phyloP scores from a whole-genome alignment of 2,797 vertebrate species.

The Vespertilio murinus region DNA sequence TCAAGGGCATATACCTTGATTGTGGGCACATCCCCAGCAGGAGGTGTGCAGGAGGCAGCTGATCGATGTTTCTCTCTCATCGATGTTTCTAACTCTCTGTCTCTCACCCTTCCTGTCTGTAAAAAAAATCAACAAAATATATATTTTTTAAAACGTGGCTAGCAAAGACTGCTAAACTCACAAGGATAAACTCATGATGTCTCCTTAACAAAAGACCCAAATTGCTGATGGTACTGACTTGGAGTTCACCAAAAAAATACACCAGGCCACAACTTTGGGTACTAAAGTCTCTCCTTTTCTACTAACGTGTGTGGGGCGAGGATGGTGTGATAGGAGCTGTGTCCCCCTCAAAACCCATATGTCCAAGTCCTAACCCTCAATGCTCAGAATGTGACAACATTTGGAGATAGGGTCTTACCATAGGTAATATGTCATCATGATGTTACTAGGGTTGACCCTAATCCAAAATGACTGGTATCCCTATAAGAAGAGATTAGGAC shows the following conservation, averaged over 20 bases:
- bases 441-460: neutral
- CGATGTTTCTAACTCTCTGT: too few species aligned
- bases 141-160: neutral
- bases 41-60: too few species aligned
- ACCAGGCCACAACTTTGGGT: accelerated
- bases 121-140: too few species aligned
- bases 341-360: too few species aligned
- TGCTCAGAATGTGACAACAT: accelerated
- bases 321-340: neutral
- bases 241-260: neutral
- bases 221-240: accelerated
- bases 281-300: neutral
- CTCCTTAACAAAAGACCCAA: neutral
- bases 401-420: neutral
- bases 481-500: neutral
- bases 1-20: too few species aligned
- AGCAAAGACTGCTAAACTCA: too few species aligned
- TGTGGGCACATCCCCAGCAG: too few species aligned
- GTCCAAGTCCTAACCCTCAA: neutral
- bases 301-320: accelerated
- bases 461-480: neutral
- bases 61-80: too few species aligned
- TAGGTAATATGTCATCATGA: neutral
- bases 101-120: too few species aligned
- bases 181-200: too few species aligned